These are phyloP conservation scores for Prorops nasuta DNA, from an alignment of 1,140 invertebrate genomes.

Conservation along the genomic window DNA sequence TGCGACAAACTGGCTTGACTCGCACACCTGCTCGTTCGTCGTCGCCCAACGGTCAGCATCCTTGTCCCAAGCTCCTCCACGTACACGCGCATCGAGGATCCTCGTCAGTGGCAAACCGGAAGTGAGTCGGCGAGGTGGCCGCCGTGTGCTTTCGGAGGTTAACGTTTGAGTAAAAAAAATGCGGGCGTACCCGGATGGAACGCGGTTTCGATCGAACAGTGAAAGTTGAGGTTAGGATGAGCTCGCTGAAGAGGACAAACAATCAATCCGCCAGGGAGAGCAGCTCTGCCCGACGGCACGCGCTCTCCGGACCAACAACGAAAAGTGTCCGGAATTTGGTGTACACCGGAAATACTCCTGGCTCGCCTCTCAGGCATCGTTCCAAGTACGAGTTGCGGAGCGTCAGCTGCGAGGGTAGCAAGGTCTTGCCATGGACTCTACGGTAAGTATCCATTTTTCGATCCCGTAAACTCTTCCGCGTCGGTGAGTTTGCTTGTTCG, in stretches of 20 bases:
- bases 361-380: slow-evolving; percentile 36
- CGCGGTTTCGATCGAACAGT: too few species aligned
- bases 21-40: not conserved
- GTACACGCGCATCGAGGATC: too few species aligned
- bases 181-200: too few species aligned
- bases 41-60: not conserved
- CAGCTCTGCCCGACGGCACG: slow-evolving; percentile 35
- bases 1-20: not conserved
- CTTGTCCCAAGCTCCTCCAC: too few species aligned
- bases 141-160: not conserved
- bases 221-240: too few species aligned
- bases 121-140: not conserved
- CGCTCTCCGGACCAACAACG: slow-evolving; percentile 33
- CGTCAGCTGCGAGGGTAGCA: slow-evolving; percentile 54
- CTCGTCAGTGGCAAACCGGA: too few species aligned
- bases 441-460: slow-evolving; percentile 25
- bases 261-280: slow-evolving; percentile 36
- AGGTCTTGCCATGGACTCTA: slow-evolving; percentile 52
- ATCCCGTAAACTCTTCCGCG: not conserved
- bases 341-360: slow-evolving; percentile 26
- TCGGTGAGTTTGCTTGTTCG: not conserved
- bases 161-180: too few species aligned
- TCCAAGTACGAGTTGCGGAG: slow-evolving; percentile 53
- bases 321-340: slow-evolving; percentile 39
- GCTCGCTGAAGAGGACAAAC: slow-evolving; percentile 35